These are phyloP conservation scores for Alligator mississippiensis DNA, from an alignment of 2,113 vertebrate genomes.

Conservation along the genomic window DNA sequence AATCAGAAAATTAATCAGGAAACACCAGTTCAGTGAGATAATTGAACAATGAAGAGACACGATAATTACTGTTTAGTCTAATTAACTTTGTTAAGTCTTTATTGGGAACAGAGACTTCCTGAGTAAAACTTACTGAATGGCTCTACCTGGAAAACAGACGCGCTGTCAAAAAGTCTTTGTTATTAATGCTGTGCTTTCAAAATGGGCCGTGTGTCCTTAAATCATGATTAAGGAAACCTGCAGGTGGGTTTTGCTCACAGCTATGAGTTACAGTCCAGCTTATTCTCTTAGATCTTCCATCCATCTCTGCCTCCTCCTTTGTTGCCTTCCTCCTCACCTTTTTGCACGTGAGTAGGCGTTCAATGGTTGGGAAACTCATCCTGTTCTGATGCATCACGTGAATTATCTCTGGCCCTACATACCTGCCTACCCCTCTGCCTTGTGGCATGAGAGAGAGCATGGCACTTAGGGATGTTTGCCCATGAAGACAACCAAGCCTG, in stretches of 20 bases:
- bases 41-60: slow-evolving; percentile 86
- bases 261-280: neutral
- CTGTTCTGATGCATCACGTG: accelerated
- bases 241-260: neutral
- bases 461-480: neutral
- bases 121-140: slow-evolving; percentile 79
- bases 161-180: slow-evolving; percentile 48
- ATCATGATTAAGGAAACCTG: neutral
- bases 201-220: neutral
- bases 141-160: slow-evolving; percentile 75
- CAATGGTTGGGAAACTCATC: accelerated
- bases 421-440: neutral
- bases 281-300: neutral
- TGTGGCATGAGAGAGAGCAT: accelerated
- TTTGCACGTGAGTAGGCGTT: neutral
- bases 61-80: slow-evolving; percentile 86
- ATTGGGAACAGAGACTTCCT: slow-evolving; percentile 84
- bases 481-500: neutral
- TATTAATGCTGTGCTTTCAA: neutral
- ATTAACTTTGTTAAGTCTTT: slow-evolving; percentile 86
- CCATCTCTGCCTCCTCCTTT: neutral
- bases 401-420: neutral
- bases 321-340: neutral
- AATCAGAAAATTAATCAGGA: slow-evolving; percentile 87
- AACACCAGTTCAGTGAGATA: slow-evolving; percentile 84